Evolutionary conservation across 2,888 invertebrate species (phyloP).

Genomic region (Serrognathus titanus): DNA sequence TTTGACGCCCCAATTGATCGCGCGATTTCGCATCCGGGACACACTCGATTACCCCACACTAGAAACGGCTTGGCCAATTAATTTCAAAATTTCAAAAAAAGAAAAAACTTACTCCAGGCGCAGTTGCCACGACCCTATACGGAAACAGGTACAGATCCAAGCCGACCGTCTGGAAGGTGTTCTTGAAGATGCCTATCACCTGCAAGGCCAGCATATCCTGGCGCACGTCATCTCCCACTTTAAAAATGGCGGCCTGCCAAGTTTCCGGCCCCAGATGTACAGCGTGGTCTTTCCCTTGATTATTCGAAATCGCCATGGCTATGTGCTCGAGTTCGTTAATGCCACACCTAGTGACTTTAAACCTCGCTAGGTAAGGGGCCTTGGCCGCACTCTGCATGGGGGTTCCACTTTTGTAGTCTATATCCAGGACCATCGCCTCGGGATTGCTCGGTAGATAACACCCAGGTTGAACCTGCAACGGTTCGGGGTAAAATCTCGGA

Average conservation of each 20-base stretch:
- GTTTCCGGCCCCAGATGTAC: constrained; percentile 26
- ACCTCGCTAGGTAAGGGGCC: constrained; percentile 94
- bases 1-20: constrained; percentile 95
- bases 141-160: constrained; percentile 93
- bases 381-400: constrained; percentile 99
- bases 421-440: constrained; percentile 95
- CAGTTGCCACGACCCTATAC: constrained; percentile 93
- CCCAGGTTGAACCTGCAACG: constrained; percentile 74
- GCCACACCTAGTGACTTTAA: constrained; percentile 88
- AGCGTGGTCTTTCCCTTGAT: constrained; percentile 11
- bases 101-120: constrained; percentile 76
- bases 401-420: constrained; percentile 94
- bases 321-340: constrained; percentile 85
- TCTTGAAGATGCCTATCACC: constrained; percentile 96
- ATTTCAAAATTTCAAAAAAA: not conserved
- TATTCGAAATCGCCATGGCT: constrained; percentile 63
- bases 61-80: not conserved
- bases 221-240: constrained; percentile 97
- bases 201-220: constrained; percentile 99
- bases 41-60: constrained; percentile 99
- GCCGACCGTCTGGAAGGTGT: constrained; percentile 90
- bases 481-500: not conserved
- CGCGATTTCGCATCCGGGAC: constrained; percentile 99
- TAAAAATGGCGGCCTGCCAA: constrained; percentile 99
- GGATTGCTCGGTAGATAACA: constrained; percentile 99